Conservation (phyloP, 92 coral and sea anemone genomes). For the Heliopora coerulea region DNA sequence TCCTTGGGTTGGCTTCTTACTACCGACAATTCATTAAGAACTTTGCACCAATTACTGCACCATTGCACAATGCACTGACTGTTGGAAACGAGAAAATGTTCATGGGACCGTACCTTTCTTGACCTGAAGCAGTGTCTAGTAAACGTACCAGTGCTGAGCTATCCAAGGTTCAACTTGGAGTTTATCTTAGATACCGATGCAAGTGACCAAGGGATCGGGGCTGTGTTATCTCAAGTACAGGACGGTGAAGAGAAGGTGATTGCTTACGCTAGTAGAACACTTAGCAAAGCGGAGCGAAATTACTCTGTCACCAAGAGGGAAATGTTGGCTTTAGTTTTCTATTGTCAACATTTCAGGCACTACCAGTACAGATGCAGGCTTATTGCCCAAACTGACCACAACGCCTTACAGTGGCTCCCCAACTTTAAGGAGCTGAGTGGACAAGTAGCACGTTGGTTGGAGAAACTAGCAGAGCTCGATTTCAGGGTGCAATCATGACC, state of each 20-base stretch:
- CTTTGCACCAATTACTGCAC: slow-evolving; percentile 23
- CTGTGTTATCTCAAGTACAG: slow-evolving; percentile 41
- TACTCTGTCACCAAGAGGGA: slow-evolving; percentile 54
- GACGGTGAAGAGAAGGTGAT: slow-evolving; percentile 28
- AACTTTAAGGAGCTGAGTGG: slow-evolving; percentile 22
- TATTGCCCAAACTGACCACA: slow-evolving; percentile 25
- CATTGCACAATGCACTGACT: slow-evolving; percentile 23
- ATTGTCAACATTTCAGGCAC: slow-evolving; percentile 42
- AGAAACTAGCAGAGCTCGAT: background rate
- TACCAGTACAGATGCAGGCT: slow-evolving; percentile 43
- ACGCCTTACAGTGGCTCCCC: background rate
- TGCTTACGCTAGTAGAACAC: too few relatives aligned
- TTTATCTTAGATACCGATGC: slow-evolving; percentile 46
- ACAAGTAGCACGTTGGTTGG: slow-evolving; percentile 6
- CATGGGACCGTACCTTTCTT: slow-evolving; percentile 24
- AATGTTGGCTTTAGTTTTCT: slow-evolving; percentile 44
- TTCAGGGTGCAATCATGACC: slow-evolving; percentile 27
- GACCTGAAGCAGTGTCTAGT: too few relatives aligned
- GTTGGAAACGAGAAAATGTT: slow-evolving; percentile 25
- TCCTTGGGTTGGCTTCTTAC: too few relatives aligned
- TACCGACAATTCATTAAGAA: too few relatives aligned
- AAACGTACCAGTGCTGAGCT: slow-evolving; percentile 26
- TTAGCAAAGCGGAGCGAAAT: slow-evolving; percentile 2
- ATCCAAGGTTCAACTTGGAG: slow-evolving; percentile 13
- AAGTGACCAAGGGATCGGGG: slow-evolving; percentile 40